Evolutionary conservation across 2,797 vertebrate genomes (phyloP).

Genomic region (Phoxinus dragarum): DNA sequence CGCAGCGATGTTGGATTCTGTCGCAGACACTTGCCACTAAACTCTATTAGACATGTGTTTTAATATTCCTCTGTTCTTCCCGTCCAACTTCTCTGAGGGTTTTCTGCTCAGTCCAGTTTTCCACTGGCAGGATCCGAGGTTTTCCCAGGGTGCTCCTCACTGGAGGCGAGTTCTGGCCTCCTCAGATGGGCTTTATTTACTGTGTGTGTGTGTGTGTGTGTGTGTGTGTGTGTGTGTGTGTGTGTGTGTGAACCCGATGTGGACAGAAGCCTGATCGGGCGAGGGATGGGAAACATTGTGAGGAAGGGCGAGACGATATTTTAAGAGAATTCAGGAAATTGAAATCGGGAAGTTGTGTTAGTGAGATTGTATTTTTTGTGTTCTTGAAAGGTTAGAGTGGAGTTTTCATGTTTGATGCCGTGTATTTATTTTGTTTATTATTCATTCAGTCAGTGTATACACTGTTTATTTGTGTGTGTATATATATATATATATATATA

Average conservation of each 20-base stretch:
- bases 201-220: conserved; percentile 65
- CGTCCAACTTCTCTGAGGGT: conserved; percentile 86
- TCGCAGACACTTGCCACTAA: conserved; percentile 85
- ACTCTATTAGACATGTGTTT: conserved; percentile 86
- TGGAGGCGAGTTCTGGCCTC: conserved; percentile 75
- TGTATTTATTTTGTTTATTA: no score
- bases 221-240: conserved; percentile 68
- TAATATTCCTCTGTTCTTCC: conserved; percentile 82
- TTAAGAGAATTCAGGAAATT: conserved; percentile 1
- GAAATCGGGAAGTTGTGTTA: not conserved
- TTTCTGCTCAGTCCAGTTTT: conserved; percentile 87
- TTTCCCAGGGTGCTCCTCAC: conserved; percentile 84
- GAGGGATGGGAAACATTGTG: not conserved
- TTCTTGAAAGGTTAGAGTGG: no score
- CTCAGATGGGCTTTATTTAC: conserved; percentile 65
- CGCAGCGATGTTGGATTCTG: conserved; percentile 70
- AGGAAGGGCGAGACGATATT: not conserved
- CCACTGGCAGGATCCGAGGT: conserved; percentile 84
- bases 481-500: no score
- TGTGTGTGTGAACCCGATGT: conserved; percentile 53
- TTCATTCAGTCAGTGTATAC: no score
- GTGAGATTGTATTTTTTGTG: not conserved
- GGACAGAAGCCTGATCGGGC: conserved; percentile 3
- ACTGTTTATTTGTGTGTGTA: no score
- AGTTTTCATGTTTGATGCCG: no score